These are phyloP conservation scores for Calliphora vomitoria DNA, from an alignment of 2,888 invertebrate species.

Conservation along the genomic window DNA sequence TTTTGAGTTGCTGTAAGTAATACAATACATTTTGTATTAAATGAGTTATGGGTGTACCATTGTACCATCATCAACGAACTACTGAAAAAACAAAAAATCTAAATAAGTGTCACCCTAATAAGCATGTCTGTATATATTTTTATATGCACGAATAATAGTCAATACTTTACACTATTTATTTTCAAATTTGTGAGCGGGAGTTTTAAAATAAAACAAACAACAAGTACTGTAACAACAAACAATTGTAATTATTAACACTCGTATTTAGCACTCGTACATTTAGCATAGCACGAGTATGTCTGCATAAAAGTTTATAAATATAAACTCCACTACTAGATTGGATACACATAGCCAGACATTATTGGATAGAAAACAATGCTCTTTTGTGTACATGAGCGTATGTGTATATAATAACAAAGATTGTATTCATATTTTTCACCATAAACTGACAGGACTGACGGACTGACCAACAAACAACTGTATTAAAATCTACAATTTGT, in stretches of 20 bases:
- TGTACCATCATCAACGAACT: too few species aligned
- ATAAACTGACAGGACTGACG: not conserved
- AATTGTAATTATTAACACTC: not conserved
- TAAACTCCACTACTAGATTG: not conserved
- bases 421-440: constrained; percentile 39
- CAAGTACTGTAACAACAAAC: not conserved
- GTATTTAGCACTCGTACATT: not conserved
- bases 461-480: constrained; percentile 10
- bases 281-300: too few species aligned
- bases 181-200: not conserved
- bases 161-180: not conserved
- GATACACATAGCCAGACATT: not conserved
- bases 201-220: not conserved
- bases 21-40: too few species aligned
- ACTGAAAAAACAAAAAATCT: too few species aligned
- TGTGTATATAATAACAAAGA: not conserved
- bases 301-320: not conserved
- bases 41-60: too few species aligned
- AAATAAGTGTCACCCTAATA: too few species aligned
- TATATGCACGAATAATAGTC: not conserved
- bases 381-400: not conserved
- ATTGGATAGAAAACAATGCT: not conserved
- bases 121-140: not conserved
- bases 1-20: too few species aligned
- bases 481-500: constrained; percentile 31